Evolutionary conservation across 2,888 invertebrate genomes (phyloP).

Genomic region (Diplolepis rosae): DNA sequence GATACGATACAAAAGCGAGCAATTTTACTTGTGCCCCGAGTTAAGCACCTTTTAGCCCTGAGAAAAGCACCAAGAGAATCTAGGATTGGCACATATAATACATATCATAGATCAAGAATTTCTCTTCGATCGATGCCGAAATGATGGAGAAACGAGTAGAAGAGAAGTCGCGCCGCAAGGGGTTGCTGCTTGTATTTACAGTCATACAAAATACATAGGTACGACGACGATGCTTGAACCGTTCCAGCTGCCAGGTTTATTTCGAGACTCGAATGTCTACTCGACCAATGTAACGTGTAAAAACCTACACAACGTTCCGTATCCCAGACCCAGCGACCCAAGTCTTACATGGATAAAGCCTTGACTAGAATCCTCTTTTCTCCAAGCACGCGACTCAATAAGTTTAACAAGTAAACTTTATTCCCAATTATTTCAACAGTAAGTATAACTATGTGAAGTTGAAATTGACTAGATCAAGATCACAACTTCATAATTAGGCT

Average conservation of each 20-base stretch:
- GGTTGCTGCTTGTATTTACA: slow-evolving; percentile 15
- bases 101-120: slow-evolving; percentile 19
- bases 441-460: too few species aligned
- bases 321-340: neutral
- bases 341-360: slow-evolving; percentile 6
- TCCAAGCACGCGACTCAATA: slow-evolving; percentile 15
- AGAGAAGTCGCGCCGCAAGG: slow-evolving; percentile 7
- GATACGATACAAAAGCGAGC: neutral
- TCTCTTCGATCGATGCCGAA: slow-evolving; percentile 15
- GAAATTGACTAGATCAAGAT: neutral
- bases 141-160: slow-evolving; percentile 7
- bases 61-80: neutral
- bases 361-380: slow-evolving; percentile 15
- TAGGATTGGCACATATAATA: slow-evolving; percentile 5
- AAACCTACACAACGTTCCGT: neutral
- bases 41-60: slow-evolving; percentile 6
- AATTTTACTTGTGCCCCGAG: neutral
- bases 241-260: slow-evolving; percentile 44
- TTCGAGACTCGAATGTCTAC: slow-evolving; percentile 38
- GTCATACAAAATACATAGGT: slow-evolving; percentile 1
- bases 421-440: too few species aligned
- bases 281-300: slow-evolving; percentile 29
- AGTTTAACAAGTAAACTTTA: too few species aligned
- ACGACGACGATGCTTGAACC: slow-evolving; percentile 31
- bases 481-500: too few species aligned